phyloP scores from a whole-genome alignment of 2,888 invertebrate genomes.

The Rhogogaster chlorosoma region DNA sequence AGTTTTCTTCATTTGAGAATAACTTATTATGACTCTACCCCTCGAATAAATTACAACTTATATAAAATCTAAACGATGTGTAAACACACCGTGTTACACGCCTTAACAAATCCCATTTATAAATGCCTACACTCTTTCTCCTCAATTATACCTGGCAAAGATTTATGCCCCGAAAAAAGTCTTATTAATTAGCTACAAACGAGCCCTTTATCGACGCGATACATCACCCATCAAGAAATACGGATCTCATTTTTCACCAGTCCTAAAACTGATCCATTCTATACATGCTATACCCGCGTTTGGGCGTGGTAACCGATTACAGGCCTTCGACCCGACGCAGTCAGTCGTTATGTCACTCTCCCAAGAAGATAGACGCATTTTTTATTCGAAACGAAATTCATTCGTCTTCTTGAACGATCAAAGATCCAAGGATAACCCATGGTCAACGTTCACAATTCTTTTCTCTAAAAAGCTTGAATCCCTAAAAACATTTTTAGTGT shows the following conservation, averaged over 20 bases:
- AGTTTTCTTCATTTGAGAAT: slow-evolving; percentile 18
- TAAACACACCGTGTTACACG: neutral
- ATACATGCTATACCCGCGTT: neutral
- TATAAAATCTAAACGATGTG: slow-evolving; percentile 16
- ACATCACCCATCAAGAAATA: slow-evolving; percentile 17
- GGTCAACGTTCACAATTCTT: neutral
- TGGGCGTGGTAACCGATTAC: neutral
- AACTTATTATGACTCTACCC: neutral
- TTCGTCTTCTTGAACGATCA: neutral
- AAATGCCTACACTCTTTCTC: neutral
- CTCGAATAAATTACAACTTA: slow-evolving; percentile 18
- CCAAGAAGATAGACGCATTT: neutral
- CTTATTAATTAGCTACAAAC: slow-evolving; percentile 30
- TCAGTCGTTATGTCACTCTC: neutral
- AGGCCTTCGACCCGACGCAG: neutral
- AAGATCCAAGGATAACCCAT: neutral
- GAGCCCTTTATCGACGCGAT: slow-evolving; percentile 14
- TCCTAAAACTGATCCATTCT: slow-evolving; percentile 20
- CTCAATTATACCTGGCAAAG: neutral
- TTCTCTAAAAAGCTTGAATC: neutral
- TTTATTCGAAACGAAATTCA: neutral
- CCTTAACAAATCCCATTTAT: neutral
- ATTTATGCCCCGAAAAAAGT: slow-evolving; percentile 8
- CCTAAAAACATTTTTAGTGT: too few species aligned
- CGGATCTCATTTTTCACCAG: slow-evolving; percentile 21